A percentile compares a stretch with the other conserved stretches of the same genome.
Evolutionary conservation across 2,797 vertebrate species (phyloP).

Genomic region (Squalus acanthias): DNA sequence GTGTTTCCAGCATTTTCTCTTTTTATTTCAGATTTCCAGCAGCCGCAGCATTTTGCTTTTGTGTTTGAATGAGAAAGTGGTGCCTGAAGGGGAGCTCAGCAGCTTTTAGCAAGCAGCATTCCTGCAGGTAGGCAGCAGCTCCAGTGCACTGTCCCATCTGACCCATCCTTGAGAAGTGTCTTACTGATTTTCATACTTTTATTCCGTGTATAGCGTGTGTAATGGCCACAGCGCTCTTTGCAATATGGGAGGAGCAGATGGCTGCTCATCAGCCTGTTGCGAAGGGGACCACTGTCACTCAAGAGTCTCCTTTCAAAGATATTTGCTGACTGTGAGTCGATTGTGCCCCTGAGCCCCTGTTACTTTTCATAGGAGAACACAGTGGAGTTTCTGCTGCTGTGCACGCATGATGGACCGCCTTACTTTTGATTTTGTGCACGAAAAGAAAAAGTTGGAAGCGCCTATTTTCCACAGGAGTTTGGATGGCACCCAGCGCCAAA

Average conservation of each 20-base stretch:
- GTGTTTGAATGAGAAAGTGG: background rate
- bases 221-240: background rate
- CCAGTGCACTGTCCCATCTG: background rate
- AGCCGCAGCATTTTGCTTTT: too few relatives aligned
- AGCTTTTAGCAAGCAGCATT: background rate
- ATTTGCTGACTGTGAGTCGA: background rate
- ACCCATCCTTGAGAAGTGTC: background rate
- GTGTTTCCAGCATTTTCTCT: too few relatives aligned
- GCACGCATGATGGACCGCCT: background rate
- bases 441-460: background rate
- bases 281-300: background rate
- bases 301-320: background rate
- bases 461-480: background rate
- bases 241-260: background rate
- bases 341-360: too few relatives aligned
- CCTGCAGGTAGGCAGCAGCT: background rate
- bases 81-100: background rate
- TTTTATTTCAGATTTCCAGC: too few relatives aligned
- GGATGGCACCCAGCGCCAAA: background rate
- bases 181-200: background rate
- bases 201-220: too few relatives aligned
- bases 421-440: background rate
- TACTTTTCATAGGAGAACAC: too few relatives aligned
- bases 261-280: background rate
- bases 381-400: background rate